These are phyloP conservation scores for Microdon myrmicae DNA, from an alignment of 2,888 invertebrate genomes.

Conservation along the genomic window DNA sequence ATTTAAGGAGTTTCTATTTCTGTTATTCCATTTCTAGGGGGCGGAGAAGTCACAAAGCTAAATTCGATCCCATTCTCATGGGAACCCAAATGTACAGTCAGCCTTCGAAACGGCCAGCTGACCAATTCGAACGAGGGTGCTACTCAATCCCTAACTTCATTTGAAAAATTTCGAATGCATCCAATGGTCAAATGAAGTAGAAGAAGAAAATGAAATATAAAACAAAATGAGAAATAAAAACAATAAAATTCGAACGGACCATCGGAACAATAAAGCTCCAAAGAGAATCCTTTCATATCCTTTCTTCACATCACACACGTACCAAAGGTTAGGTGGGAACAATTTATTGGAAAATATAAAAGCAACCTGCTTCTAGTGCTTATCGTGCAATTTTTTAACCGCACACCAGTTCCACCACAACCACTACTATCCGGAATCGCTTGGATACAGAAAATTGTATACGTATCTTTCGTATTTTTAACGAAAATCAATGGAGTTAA, in stretches of 20 bases:
- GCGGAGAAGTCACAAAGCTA: too few relatives aligned
- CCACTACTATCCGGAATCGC: not conserved
- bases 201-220: conserved; percentile 8
- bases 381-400: conserved; percentile 46
- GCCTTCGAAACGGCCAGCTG: not conserved
- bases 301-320: conserved; percentile 43
- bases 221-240: conserved; percentile 2
- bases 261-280: conserved; percentile 38
- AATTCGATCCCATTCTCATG: too few relatives aligned
- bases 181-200: conserved; percentile 20
- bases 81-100: conserved; percentile 1
- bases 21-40: too few relatives aligned
- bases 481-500: conserved; percentile 34
- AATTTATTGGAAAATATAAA: conserved; percentile 49
- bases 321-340: conserved; percentile 36
- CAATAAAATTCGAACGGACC: conserved; percentile 32
- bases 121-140: conserved; percentile 6
- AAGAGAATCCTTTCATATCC: conserved; percentile 31
- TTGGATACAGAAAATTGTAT: conserved; percentile 36
- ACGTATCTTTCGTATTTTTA: conserved; percentile 35
- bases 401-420: conserved; percentile 26
- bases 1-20: conserved; percentile 39
- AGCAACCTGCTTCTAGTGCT: conserved; percentile 42
- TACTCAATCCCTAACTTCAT: too few relatives aligned
- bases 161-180: conserved; percentile 40